Base-by-base conservation (phyloP, 2,113 vertebrate species). In the Lonchura striata region DNA sequence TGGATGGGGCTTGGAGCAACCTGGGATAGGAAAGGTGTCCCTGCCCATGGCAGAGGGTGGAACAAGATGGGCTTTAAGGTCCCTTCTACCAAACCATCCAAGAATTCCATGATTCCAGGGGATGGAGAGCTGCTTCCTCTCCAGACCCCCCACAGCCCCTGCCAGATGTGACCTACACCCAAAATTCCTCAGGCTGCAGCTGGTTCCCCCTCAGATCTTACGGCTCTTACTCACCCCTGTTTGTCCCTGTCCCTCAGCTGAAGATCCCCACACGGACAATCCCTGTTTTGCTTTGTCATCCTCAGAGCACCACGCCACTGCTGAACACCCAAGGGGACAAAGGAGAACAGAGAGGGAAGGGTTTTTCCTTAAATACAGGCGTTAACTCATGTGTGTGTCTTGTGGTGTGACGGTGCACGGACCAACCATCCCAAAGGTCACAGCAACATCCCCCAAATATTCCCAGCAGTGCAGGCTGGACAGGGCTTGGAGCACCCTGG, bases 271-370 rank as follows among this genome's bases (percentile, higher is more conserved):
- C 14, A 12, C 15, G 95, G 95, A 69, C 94, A 88, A 92, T 80
- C 94, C 88, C 94, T 80, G 6, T 2, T 59, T 24, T 19, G 50
- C 15, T 75, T 90, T 86, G n/a, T 86, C 82, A 68, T 30, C 75
- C 85, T 65, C 5, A 33, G 50, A 61, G 33, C 66, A 31, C 60
- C 11, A 12, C 7, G 21, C 3, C 13, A 2, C 52, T 42, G 88
- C 79, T 57, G 70, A 85, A 20, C 76, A 35, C 37, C 46, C 63
- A 5, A 5, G 9, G 82, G 81, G 70, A 14, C 13, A 97, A 96
- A 97, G 66, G 65, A 65, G 92, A 96, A 90, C 86, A 96, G 92
- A 95, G 79, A 94, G 49, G 23, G 22, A 28, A 93, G 82, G 94
- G 90, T 44, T 93, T 95, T 95, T 90, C 94, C 94, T 88, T 50